A percentile compares a stretch with the other conserved stretches of the same genome.
These are phyloP conservation scores for Manis javanica DNA, from an alignment of 2,797 vertebrate species.

Conservation along the genomic window DNA sequence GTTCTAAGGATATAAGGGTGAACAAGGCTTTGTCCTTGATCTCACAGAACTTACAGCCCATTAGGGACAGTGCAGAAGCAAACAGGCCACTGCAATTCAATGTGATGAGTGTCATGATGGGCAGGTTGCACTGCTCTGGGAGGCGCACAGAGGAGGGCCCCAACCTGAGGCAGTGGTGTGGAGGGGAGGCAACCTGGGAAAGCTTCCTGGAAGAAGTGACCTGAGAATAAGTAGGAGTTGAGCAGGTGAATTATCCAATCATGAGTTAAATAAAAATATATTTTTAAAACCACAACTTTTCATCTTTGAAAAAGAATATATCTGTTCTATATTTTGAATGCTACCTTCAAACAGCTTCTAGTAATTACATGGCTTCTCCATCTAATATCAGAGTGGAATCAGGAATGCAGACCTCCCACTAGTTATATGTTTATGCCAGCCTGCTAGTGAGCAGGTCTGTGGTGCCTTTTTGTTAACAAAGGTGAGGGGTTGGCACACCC, in stretches of 20 bases:
- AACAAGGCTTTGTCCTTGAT: not conserved
- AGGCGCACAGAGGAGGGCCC: rapidly evolving
- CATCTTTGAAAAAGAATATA: not conserved
- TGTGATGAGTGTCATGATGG: not conserved
- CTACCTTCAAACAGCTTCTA: not conserved
- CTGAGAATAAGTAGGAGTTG: not conserved
- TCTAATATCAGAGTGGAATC: not conserved
- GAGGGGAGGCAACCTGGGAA: not conserved
- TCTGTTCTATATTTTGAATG: not conserved
- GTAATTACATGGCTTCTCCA: not conserved
- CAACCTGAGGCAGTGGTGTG: not conserved
- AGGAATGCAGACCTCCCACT: not conserved
- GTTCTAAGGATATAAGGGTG: not conserved
- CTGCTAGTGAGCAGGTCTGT: not conserved
- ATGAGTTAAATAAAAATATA: not conserved
- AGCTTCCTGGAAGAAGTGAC: slow-evolving; percentile 16
- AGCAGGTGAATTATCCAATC: not conserved
- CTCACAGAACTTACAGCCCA: not conserved
- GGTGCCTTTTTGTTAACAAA: not conserved
- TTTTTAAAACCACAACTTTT: not conserved
- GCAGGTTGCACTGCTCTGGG: not conserved
- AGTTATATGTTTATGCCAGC: not conserved
- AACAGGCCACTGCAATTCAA: not conserved
- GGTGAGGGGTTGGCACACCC: not conserved
- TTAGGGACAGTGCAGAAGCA: not conserved